Percentiles rank a stretch among this genome's conserved stretches.
These are phyloP conservation scores for Hycleus cichorii DNA, from an alignment of 1,140 invertebrate genomes.

Conservation along the genomic window DNA sequence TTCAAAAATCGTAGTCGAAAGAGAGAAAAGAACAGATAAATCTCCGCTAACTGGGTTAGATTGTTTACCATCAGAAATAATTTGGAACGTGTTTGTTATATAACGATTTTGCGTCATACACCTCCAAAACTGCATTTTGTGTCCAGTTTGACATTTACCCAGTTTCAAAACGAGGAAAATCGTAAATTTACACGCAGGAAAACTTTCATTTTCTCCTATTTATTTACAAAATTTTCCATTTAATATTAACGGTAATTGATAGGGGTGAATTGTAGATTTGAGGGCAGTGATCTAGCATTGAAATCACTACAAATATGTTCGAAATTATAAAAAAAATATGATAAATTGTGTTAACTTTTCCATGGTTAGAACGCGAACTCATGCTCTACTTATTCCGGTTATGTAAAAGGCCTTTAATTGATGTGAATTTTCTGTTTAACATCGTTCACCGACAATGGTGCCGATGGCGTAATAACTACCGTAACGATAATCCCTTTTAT, in stretches of 20 bases:
- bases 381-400: not conserved
- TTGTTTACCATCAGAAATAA: slow-evolving; percentile 10
- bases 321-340: too few species aligned
- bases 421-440: not conserved
- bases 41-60: not conserved
- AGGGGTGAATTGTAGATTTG: too few species aligned
- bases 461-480: too few species aligned
- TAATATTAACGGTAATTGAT: too few species aligned
- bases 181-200: not conserved
- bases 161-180: slow-evolving; percentile 3
- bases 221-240: too few species aligned
- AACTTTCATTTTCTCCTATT: slow-evolving; percentile 1
- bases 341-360: too few species aligned
- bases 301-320: too few species aligned
- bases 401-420: not conserved
- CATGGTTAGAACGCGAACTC: not conserved
- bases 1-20: too few species aligned
- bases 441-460: not conserved
- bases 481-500: too few species aligned
- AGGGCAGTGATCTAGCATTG: too few species aligned
- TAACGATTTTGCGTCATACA: slow-evolving; percentile 10
- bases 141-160: slow-evolving; percentile 6
- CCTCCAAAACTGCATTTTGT: slow-evolving; percentile 9
- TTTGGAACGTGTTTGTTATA: slow-evolving; percentile 9
- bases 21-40: too few species aligned